These are phyloP conservation scores for Chironomus riparius DNA, from an alignment of 2,888 invertebrate species.

Conservation along the genomic window DNA sequence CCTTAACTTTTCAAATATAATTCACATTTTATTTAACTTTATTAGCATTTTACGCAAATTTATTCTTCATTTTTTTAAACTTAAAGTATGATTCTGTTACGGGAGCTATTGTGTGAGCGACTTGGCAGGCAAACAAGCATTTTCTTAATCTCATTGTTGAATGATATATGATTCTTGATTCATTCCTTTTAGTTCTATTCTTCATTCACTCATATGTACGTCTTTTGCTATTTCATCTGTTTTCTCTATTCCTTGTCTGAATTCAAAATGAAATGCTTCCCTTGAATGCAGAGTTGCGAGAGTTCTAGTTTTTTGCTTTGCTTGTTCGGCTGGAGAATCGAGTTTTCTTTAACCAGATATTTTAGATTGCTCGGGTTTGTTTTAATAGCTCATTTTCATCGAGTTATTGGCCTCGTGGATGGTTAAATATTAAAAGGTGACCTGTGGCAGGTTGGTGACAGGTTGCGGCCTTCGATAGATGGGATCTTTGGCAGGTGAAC, in stretches of 20 bases:
- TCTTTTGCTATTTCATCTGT: background rate
- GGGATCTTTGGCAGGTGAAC: no score
- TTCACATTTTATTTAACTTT: background rate
- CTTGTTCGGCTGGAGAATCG: no score
- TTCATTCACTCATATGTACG: background rate
- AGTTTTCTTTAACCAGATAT: no score
- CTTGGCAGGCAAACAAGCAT: background rate
- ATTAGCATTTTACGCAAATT: constrained; percentile 19
- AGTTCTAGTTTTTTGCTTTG: no score
- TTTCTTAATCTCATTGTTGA: background rate
- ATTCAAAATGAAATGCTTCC: background rate
- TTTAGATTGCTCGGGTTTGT: no score
- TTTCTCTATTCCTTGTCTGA: background rate
- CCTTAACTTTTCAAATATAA: background rate
- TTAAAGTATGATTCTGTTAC: background rate
- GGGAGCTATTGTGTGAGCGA: background rate
- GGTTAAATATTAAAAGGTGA: no score
- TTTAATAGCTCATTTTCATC: no score
- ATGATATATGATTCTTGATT: constrained; percentile 13
- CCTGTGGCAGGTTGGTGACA: no score
- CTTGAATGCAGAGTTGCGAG: no score
- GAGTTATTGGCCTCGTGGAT: no score
- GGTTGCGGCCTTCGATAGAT: no score
- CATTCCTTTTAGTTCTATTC: background rate
- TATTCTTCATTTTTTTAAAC: background rate